Evolutionary conservation across 2,888 invertebrate genomes (phyloP), one percentile per base, ranked within the genome.

Genomic region (Acanthosoma haemorrhoidale): DNA sequence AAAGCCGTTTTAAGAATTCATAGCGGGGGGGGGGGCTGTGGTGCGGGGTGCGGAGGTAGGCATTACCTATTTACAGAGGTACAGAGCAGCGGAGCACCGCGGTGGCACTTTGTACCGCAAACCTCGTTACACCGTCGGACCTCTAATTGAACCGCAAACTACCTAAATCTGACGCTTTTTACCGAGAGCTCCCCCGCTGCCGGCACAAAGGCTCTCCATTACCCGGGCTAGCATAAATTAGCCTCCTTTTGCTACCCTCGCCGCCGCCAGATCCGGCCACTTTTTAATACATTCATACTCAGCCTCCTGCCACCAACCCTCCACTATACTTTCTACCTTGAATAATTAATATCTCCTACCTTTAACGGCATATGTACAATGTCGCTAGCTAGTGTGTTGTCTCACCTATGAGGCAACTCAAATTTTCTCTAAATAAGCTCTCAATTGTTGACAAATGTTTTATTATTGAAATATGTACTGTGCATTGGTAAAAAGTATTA

Each of bases 81-180:
- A 13, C 13, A 4, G n/a, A 13, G n/a, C 8, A 31, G 34, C 9
- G n/a, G 51, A 9, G 18, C 38, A 36, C 21, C 64, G 16, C 38
- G 36, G 18, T 29, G 36, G 25, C 58, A 60, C 68, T 68, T 68
- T 68, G 68, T 68, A 59, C 72, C 72, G 70, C 69, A 41, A 69
- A 69, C 31, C 69, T 57, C 38, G 51, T 61, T 41, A 57, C n/a
- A 25, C 31, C 21, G 41, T 6, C 29, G n/a, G 43, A 69, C 70
- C 72, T 68, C 72, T 72, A 72, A 72, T 72, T 72, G 73, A 69
- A 73, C 73, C 73, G 60, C 73, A 73, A 73, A 72, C 72, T 72
- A 72, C 68, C 70, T 70, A 70, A 72, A 73, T 73, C 70, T 71
- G 71, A 71, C 67, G 71, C 73, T 71, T 70, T 73, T 69, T 61